Conservation (phyloP, 2,888 invertebrate species). For the Hanleya hanleyi region DNA sequence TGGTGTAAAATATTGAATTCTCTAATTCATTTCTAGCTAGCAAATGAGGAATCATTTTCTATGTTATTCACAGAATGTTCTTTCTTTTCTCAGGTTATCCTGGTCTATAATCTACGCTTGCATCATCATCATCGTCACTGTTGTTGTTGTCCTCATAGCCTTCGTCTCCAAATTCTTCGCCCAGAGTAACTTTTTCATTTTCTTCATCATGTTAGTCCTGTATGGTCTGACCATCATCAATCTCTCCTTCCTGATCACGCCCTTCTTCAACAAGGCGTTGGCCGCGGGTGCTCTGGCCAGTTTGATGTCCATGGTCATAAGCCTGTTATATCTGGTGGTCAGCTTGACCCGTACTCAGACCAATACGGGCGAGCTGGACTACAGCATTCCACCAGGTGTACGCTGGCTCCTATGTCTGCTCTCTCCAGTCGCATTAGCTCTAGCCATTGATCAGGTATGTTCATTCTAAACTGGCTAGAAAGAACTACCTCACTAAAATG, state of each 20-base stretch:
- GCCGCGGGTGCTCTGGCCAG: conserved; percentile 85
- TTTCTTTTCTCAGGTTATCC: conserved; percentile 80
- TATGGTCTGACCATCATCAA: conserved; percentile 88
- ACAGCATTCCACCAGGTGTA: conserved; percentile 77
- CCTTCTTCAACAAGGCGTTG: conserved; percentile 85
- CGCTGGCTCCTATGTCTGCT: conserved; percentile 87
- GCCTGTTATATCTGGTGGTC: conserved; percentile 87
- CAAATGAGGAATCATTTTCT: too few species aligned
- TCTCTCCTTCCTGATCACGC: conserved; percentile 88
- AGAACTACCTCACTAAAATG: too few species aligned
- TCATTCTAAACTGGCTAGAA: too few species aligned
- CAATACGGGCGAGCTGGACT: conserved; percentile 43
- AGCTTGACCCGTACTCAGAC: conserved; percentile 75
- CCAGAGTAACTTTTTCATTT: conserved; percentile 84
- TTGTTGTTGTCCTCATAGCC: conserved; percentile 75
- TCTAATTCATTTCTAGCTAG: too few species aligned
- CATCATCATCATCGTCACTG: conserved; percentile 81
- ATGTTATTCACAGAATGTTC: too few species aligned
- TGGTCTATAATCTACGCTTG: conserved; percentile 87
- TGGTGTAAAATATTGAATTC: too few species aligned
- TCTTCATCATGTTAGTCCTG: conserved; percentile 84
- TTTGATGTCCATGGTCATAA: conserved; percentile 85
- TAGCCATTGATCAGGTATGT: conserved; percentile 87
- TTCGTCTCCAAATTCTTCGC: conserved; percentile 82
- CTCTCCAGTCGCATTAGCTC: conserved; percentile 87